phyloP scores from a whole-genome alignment of 1,140 invertebrate genomes.

The Berghia stephanieae region DNA sequence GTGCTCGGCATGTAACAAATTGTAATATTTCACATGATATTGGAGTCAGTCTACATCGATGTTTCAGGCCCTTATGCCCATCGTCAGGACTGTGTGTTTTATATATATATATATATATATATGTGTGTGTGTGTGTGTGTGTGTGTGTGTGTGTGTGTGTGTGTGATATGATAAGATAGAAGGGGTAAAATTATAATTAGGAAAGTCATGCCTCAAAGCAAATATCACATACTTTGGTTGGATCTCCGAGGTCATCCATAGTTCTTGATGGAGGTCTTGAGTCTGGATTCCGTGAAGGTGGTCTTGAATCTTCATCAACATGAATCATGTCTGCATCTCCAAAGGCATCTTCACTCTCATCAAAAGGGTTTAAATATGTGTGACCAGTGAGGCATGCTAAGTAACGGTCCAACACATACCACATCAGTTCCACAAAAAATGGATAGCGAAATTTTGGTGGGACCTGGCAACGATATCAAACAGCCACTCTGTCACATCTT shows the following conservation, averaged over 20 bases:
- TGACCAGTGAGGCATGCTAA: constrained; percentile 87
- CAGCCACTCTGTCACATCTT: too few species aligned
- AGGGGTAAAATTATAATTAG: too few species aligned
- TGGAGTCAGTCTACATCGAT: too few species aligned
- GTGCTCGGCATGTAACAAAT: too few species aligned
- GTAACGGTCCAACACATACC: constrained; percentile 96
- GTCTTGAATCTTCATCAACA: constrained; percentile 45
- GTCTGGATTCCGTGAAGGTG: constrained; percentile 43
- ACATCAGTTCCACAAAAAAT: constrained; percentile 97
- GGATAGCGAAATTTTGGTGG: constrained; percentile 97
- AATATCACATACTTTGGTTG: constrained; percentile 32
- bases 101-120: too few species aligned
- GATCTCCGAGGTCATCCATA: constrained; percentile 38
- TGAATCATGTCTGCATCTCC: constrained; percentile 64
- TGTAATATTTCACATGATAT: too few species aligned
- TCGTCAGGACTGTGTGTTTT: too few species aligned
- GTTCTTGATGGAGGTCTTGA: constrained; percentile 40
- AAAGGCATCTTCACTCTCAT: constrained; percentile 91
- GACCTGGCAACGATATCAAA: constrained; percentile 74
- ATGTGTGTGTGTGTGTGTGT: too few species aligned
- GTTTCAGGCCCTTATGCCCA: too few species aligned
- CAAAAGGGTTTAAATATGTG: constrained; percentile 92
- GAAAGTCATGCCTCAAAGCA: too few species aligned
- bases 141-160: too few species aligned
- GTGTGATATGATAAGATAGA: too few species aligned